These are phyloP conservation scores for Halocaridina rubra DNA, from an alignment of 2,888 invertebrate genomes.

Conservation along the genomic window DNA sequence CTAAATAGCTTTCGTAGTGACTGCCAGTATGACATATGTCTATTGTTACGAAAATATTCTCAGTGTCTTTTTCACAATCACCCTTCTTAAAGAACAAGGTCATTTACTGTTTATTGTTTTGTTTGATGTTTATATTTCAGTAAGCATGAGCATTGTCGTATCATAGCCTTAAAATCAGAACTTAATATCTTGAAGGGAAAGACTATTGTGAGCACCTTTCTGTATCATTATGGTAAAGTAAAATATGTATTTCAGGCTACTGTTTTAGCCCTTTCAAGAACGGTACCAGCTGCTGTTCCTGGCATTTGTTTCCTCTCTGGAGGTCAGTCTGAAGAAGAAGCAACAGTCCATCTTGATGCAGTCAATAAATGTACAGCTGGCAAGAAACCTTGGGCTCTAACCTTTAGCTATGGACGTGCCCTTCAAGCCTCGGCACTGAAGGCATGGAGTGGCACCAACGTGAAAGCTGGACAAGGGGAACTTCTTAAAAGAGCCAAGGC, in stretches of 20 bases:
- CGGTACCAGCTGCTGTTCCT: conserved; percentile 95
- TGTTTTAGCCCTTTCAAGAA: conserved; percentile 89
- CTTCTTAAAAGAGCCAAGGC: conserved; percentile 70
- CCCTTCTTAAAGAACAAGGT: no score
- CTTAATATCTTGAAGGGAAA: no score
- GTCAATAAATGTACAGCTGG: conserved; percentile 74
- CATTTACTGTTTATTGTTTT: no score
- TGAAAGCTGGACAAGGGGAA: conserved; percentile 80
- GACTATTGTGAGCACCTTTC: no score
- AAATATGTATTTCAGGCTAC: conserved; percentile 84
- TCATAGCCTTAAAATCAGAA: no score
- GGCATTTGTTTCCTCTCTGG: conserved; percentile 98
- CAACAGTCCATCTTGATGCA: conserved; percentile 94
- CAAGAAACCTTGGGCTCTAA: conserved; percentile 63
- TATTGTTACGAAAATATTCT: no score
- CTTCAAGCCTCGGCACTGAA: conserved; percentile 94
- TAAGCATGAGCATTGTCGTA: no score
- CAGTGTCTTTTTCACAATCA: no score
- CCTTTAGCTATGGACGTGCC: conserved; percentile 98
- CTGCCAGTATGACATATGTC: no score
- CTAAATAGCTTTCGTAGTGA: no score
- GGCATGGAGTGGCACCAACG: conserved; percentile 93
- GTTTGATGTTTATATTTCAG: no score
- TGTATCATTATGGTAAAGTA: no score
- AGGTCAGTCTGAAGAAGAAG: conserved; percentile 98